Evolutionary conservation across 2,888 invertebrate species (phyloP).

Genomic region (Sipha maydis): DNA sequence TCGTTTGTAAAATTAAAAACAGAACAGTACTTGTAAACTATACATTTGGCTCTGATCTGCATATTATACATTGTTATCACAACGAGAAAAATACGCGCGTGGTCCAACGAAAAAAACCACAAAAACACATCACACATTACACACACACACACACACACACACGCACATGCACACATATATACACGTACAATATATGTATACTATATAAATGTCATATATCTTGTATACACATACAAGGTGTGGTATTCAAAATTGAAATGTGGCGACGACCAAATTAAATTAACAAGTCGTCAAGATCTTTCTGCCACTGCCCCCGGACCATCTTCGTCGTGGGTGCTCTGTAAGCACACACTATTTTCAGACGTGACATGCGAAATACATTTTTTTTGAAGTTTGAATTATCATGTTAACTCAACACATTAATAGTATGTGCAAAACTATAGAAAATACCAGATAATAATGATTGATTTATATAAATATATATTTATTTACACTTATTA

Average conservation of each 20-base stretch:
- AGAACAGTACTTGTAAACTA: background rate
- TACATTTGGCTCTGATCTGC: background rate
- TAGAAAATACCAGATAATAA: background rate
- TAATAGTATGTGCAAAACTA: background rate
- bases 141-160: background rate
- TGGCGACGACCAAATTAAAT: constrained; percentile 37
- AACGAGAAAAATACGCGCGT: background rate
- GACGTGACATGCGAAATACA: background rate
- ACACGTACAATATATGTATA: too few species aligned
- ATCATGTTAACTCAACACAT: background rate
- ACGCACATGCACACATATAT: too few species aligned
- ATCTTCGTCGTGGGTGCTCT: constrained; percentile 12
- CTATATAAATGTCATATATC: too few species aligned
- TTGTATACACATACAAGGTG: background rate
- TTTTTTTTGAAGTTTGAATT: background rate
- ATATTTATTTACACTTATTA: too few species aligned
- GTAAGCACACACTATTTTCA: too few species aligned
- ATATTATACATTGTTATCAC: constrained; percentile 12
- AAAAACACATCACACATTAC: constrained; percentile 32
- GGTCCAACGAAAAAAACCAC: constrained; percentile 10
- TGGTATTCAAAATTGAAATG: constrained; percentile 38
- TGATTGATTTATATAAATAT: background rate
- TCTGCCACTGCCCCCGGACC: background rate
- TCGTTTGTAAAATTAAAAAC: background rate
- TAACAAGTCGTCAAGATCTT: constrained; percentile 41